Conservation (phyloP, 2,113 vertebrate species). For the Anarhynchus alexandrinus region DNA sequence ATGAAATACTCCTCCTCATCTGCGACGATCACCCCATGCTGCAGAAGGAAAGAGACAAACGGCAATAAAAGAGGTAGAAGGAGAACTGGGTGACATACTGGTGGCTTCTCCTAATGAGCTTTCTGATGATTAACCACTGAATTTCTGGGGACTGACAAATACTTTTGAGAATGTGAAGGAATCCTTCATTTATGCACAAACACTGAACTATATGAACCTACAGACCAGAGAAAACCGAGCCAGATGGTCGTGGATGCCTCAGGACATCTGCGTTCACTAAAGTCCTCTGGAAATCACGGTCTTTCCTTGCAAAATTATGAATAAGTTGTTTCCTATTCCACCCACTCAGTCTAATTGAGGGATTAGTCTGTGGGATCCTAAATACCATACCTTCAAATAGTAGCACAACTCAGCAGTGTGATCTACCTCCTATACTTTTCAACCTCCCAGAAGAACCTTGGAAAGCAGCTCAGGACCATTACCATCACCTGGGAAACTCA, state of each 20-base stretch:
- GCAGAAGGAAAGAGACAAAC: conserved; percentile 10
- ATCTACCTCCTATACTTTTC: not conserved
- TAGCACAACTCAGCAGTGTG: not conserved
- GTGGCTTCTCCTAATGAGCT: rapidly evolving
- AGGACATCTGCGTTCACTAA: not conserved
- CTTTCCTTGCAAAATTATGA: not conserved
- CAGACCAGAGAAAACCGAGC: not conserved
- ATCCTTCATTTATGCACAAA: not conserved
- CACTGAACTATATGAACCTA: not conserved
- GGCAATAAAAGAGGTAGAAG: not conserved
- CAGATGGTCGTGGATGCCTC: not conserved
- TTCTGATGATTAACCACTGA: not conserved
- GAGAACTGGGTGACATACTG: not conserved
- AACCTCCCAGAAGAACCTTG: not conserved
- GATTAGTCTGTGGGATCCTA: not conserved
- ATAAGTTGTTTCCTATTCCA: conserved; percentile 30
- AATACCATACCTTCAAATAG: not conserved
- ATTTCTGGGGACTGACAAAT: not conserved
- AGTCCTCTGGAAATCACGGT: not conserved
- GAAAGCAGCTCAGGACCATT: not conserved
- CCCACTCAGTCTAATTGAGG: not conserved
- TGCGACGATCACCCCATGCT: conserved; percentile 96
- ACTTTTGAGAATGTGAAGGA: not conserved
- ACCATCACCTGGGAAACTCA: not conserved
- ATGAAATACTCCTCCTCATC: conserved; percentile 97